Evolutionary conservation across 2,888 invertebrate species (phyloP), one percentile per base, ranked within the genome.

Genomic region (Drosophila parthenogenetica): DNA sequence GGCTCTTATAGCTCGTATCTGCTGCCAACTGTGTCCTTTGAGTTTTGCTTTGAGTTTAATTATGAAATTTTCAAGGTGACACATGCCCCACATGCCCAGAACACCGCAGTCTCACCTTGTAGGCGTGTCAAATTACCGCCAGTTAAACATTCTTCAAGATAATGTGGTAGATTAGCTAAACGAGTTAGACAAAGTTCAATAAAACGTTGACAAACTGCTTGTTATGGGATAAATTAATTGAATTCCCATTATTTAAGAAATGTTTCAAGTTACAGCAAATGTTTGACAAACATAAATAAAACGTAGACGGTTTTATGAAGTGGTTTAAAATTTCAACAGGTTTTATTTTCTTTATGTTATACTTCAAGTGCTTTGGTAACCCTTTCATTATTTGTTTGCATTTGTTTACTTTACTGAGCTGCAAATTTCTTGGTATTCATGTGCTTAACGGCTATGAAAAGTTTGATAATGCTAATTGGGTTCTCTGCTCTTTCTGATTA

Each of bases 21-120:
- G 37, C 19, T 55, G 67, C 58, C 57, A 48, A 63, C 63, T 61
- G 65, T 59, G 61, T 63, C 51, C 57, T 54, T 63, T 58, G 40
- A 63, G 72, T 54, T 61, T 73, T 80, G 59, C 68, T 53, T 37
- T 35, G 42, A 59, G 87, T 88, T 82, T 88, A 82, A 82, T 82
- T 82, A 82, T 82, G 84, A 82, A 88, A 88, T 86, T 88, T 88
- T 88, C 87, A 82, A 82, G 82, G 82, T 76, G 76, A 76, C 76
- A 79, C 29, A 29, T 29, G 29, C 70, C 64, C 45, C 45, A 17
- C 49, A 58, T 14, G 50, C 45, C 35, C 17, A 29, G 43, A 10
- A 50, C 32, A 59, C 10, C 16, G 25, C 32, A 0, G 32, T 8
- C n/a, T 1, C 14, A 13, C n/a, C 46, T 29, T 13, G 17, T 22